A percentile compares a stretch with the other conserved stretches of the same genome.
phyloP scores from a whole-genome alignment of 1,140 invertebrate species.

The Trichoplusia ni region DNA sequence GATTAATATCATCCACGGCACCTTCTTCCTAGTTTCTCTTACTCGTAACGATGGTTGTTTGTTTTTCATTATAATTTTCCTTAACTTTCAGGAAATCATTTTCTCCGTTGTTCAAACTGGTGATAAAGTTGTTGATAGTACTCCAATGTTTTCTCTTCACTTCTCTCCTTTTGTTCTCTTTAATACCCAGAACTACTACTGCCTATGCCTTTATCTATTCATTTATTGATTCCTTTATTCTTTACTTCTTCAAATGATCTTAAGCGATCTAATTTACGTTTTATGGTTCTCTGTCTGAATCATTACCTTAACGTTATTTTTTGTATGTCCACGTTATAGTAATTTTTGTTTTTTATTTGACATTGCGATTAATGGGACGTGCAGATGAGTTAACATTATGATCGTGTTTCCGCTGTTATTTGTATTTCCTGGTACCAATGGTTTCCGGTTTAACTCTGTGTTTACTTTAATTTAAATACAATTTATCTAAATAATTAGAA shows the following conservation, averaged over 20 bases:
- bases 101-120: no score
- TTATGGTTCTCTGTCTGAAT: not conserved
- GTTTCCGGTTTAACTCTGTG: slow-evolving; percentile 54
- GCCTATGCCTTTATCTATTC: no score
- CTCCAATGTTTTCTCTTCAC: no score
- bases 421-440: slow-evolving; percentile 58
- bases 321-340: slow-evolving; percentile 24
- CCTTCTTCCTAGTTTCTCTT: slow-evolving; percentile 7
- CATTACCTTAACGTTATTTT: slow-evolving; percentile 12
- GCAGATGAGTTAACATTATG: slow-evolving; percentile 56
- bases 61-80: slow-evolving; percentile 2
- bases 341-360: slow-evolving; percentile 46
- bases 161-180: no score
- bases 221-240: no score
- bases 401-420: slow-evolving; percentile 43
- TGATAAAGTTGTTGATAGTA: no score
- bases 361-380: slow-evolving; percentile 53
- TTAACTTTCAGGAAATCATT: slow-evolving; percentile 21
- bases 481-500: no score
- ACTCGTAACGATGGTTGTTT: not conserved
- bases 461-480: not conserved
- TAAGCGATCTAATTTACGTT: not conserved
- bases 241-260: not conserved
- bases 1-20: slow-evolving; percentile 4
- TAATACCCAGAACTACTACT: no score